Evolutionary conservation across 2,888 invertebrate genomes (phyloP).

Genomic region (Anthrax anthrax): DNA sequence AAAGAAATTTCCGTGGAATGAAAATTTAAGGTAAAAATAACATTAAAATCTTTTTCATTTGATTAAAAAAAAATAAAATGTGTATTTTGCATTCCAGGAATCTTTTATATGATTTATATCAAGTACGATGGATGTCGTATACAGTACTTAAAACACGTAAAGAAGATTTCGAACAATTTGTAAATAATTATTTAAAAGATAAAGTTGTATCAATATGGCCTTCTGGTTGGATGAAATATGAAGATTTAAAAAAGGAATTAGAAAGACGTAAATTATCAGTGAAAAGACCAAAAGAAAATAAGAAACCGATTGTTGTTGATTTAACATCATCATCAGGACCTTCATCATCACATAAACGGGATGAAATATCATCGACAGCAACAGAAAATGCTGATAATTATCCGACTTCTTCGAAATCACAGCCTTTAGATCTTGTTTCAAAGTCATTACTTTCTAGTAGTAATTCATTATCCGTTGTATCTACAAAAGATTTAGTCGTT

Average conservation of each 20-base stretch:
- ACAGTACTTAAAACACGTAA: conserved; percentile 31
- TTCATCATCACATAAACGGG: conserved; percentile 1
- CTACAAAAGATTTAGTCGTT: conserved; percentile 10
- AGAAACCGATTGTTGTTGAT: conserved; percentile 12
- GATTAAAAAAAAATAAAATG: background rate
- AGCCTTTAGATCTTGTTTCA: background rate
- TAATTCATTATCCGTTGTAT: conserved; percentile 7
- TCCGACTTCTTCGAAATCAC: background rate
- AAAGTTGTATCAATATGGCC: conserved; percentile 40
- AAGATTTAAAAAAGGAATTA: conserved; percentile 30
- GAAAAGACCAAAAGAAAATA: conserved; percentile 17
- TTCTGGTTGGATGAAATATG: conserved; percentile 39
- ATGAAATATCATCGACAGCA: background rate
- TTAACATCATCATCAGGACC: conserved; percentile 1
- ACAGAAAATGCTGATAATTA: no score
- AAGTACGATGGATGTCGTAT: conserved; percentile 30
- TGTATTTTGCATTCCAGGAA: conserved; percentile 14
- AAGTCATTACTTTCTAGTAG: conserved; percentile 11
- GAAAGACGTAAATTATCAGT: conserved; percentile 22
- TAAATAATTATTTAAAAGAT: conserved; percentile 35
- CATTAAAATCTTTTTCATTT: background rate
- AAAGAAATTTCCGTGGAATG: conserved; percentile 30
- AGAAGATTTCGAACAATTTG: conserved; percentile 36
- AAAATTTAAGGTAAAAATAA: conserved; percentile 19
- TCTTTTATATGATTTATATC: conserved; percentile 27